Conservation (phyloP, 2,797 vertebrate species). For the Cyprinodon diabolis region DNA sequence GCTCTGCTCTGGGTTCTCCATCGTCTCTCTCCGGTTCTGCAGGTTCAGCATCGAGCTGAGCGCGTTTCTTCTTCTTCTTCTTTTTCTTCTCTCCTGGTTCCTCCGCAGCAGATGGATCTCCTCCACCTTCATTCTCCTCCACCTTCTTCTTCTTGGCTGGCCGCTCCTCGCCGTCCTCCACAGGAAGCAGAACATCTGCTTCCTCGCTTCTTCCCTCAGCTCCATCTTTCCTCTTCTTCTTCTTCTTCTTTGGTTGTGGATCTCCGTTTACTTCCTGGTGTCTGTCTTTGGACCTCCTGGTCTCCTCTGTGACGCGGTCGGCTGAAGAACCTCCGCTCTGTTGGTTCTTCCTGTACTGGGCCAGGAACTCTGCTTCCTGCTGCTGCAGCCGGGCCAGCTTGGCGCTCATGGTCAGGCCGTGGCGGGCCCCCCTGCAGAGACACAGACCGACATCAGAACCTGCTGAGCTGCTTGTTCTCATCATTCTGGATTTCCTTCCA, state of each 20-base stretch:
- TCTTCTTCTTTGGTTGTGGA: slow-evolving; percentile 51
- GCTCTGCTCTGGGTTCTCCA: background rate
- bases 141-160: slow-evolving; percentile 41
- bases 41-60: slow-evolving; percentile 15
- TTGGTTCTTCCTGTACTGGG: slow-evolving; percentile 74
- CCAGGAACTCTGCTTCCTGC: slow-evolving; percentile 92
- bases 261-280: background rate
- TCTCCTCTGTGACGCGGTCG: slow-evolving; percentile 16
- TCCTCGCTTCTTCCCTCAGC: background rate
- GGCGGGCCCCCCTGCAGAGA: slow-evolving; percentile 86
- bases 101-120: background rate
- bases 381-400: slow-evolving; percentile 91
- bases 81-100: slow-evolving; percentile 41
- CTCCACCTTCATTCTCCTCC: slow-evolving; percentile 4
- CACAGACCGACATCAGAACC: background rate
- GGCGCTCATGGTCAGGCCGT: slow-evolving; percentile 92
- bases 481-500: background rate
- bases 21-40: slow-evolving; percentile 3
- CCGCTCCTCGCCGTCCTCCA: slow-evolving; percentile 38
- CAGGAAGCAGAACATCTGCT: background rate
- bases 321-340: slow-evolving; percentile 13
- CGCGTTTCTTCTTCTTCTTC: slow-evolving; percentile 61
- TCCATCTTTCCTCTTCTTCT: slow-evolving; percentile 46
- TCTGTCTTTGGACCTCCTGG: slow-evolving; percentile 10
- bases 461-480: background rate